These are phyloP conservation scores for Melanotaenia boesemani DNA, from an alignment of 2,797 vertebrate species.

Conservation along the genomic window DNA sequence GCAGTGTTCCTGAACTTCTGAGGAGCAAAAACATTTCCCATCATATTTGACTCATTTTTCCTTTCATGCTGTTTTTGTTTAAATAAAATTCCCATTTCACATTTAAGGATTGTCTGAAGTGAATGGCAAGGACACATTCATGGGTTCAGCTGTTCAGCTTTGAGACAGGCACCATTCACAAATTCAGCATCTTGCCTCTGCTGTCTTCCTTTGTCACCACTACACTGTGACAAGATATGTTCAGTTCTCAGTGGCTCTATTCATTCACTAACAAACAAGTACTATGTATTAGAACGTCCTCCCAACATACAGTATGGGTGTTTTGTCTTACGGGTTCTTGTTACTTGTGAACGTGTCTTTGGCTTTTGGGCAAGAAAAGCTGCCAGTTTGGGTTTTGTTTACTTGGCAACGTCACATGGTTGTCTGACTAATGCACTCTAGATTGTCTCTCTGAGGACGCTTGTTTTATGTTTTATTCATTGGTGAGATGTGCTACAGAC, in stretches of 20 bases:
- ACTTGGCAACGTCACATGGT: constrained; percentile 75
- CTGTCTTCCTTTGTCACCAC: constrained; percentile 68
- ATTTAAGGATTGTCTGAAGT: constrained; percentile 17
- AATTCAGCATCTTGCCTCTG: constrained; percentile 59
- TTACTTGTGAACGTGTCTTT: constrained; percentile 64
- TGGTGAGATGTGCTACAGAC: constrained; percentile 73
- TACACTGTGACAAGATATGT: constrained; percentile 68
- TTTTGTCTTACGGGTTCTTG: constrained; percentile 64
- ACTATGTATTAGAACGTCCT: constrained; percentile 74
- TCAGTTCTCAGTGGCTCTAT: constrained; percentile 75
- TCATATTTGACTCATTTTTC: not conserved
- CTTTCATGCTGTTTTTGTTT: not conserved
- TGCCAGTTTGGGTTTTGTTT: constrained; percentile 78
- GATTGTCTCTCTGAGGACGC: constrained; percentile 74
- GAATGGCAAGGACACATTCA: constrained; percentile 21
- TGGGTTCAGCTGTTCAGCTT: constrained; percentile 43
- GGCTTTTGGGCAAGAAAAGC: constrained; percentile 67
- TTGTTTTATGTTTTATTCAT: constrained; percentile 79
- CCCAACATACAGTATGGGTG: constrained; percentile 66
- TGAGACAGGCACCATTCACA: constrained; percentile 70
- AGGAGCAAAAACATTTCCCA: constrained; percentile 59
- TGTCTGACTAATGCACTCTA: constrained; percentile 79
- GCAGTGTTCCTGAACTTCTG: not conserved
- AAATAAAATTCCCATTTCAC: constrained; percentile 21
- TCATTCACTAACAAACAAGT: constrained; percentile 79